These are phyloP conservation scores for Lycaena phlaeas DNA, from an alignment of 2,888 invertebrate species.

Conservation along the genomic window DNA sequence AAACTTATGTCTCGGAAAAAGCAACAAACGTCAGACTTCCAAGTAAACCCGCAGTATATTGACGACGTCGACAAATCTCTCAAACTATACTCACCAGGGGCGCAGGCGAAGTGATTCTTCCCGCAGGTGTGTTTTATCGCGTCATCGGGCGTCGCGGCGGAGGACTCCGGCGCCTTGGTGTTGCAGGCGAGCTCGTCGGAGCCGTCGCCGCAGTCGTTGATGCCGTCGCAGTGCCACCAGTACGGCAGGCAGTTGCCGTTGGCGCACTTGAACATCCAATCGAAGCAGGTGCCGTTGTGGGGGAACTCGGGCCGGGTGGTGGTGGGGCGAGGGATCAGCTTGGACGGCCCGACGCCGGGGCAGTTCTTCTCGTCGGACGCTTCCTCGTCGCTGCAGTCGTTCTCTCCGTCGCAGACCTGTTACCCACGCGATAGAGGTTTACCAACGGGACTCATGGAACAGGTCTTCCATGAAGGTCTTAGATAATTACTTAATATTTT, in stretches of 20 bases:
- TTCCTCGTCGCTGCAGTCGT: constrained; percentile 78
- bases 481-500: no score
- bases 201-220: constrained; percentile 82
- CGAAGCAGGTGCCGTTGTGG: constrained; percentile 69
- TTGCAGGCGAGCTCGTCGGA: constrained; percentile 81
- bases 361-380: constrained; percentile 83
- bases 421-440: no score
- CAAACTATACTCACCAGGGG: constrained; percentile 36
- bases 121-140: constrained; percentile 36
- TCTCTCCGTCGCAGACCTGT: constrained; percentile 78
- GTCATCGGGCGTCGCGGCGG: constrained; percentile 32
- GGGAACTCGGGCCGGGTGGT: constrained; percentile 28
- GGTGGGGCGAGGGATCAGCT: constrained; percentile 34
- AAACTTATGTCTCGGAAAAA: no score
- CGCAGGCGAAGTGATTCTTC: constrained; percentile 60
- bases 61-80: no score
- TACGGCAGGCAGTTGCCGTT: constrained; percentile 81
- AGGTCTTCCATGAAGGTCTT: no score
- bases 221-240: constrained; percentile 87
- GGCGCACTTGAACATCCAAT: constrained; percentile 85
- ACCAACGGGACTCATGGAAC: no score
- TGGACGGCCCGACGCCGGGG: constrained; percentile 40
- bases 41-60: no score
- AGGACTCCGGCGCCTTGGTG: constrained; percentile 28
- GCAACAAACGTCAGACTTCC: no score